Base-by-base conservation (phyloP, 2,797 vertebrate species). In the Acanthiza pusilla region DNA sequence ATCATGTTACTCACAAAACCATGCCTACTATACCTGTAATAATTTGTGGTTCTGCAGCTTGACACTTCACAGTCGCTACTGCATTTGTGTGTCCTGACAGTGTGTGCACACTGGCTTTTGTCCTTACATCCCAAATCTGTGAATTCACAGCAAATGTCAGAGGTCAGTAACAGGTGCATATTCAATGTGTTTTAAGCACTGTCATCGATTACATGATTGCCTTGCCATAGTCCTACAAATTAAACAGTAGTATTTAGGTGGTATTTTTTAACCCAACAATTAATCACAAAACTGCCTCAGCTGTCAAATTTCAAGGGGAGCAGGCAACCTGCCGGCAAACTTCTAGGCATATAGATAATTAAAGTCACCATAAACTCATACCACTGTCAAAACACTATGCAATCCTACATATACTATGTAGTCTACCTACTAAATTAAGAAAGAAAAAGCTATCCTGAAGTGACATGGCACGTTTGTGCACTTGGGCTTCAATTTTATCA, bases 101-200 rank as follows among this genome's bases (percentile, higher is more conserved):
- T 0, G 99, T 99, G 97, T 99, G 99, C 40, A 99, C 99, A 25
- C 99, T 99, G 36, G 99, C 99, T 97, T 99, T 99, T 2, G 99
- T 98, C 91, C 99, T 98, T 88, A 99, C 99, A 97, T 99, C 99
- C 99, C 99, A 99, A 72, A 99, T 99, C 99, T 99, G 27, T 6
- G 47, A 96, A 90, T 84, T 65, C 16, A 95, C 19, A 96, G 42
- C 11, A 82, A 60, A 18, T 5, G 32, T 48, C 63, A 94, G 26
- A 81, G 26, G 40, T 79, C 54, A 91, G 5, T 10, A 76, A 77
- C 9, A 68, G 18, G 6, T 40, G 10, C 12, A 19, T 18, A 45
- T 34, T 66, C 19, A 9, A 19, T 16, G 5, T 50, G 53, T 58
- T 86, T 91, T 70, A 91, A 29, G 34, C 45, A 62, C 19, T 73